Evolutionary conservation across 2,888 invertebrate genomes (phyloP).

Genomic region (Ectemnius lituratus): DNA sequence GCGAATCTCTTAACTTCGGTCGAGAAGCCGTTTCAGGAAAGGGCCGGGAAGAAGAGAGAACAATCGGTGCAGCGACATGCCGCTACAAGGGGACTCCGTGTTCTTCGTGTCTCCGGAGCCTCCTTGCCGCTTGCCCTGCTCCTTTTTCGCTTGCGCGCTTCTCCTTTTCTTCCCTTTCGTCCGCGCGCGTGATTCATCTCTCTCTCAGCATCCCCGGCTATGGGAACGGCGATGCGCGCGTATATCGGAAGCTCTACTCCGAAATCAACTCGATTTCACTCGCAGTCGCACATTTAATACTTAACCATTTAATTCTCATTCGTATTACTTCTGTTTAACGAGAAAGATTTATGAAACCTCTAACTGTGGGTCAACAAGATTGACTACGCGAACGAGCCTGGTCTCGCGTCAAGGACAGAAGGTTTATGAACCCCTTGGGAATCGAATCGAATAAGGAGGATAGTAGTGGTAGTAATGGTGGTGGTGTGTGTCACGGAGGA

Average conservation of each 20-base stretch:
- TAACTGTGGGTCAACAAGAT: neutral
- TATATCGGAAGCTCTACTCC: slow-evolving; percentile 13
- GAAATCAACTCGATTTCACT: neutral
- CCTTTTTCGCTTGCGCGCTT: slow-evolving; percentile 23
- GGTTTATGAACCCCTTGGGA: slow-evolving; percentile 62
- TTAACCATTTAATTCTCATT: no score
- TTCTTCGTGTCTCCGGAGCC: slow-evolving; percentile 53
- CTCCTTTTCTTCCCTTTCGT: slow-evolving; percentile 18
- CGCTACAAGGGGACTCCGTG: slow-evolving; percentile 60
- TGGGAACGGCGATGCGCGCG: slow-evolving; percentile 45
- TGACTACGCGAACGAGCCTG: neutral
- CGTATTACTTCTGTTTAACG: neutral
- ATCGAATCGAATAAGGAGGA: slow-evolving; percentile 57
- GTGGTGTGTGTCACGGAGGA: slow-evolving; percentile 60
- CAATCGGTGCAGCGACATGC: slow-evolving; percentile 64
- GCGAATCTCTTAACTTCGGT: slow-evolving; percentile 66
- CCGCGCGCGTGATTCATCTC: slow-evolving; percentile 50
- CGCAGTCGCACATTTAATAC: no score
- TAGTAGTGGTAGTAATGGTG: neutral
- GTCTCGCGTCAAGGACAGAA: slow-evolving; percentile 52
- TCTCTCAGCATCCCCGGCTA: slow-evolving; percentile 38
- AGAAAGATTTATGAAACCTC: slow-evolving; percentile 3
- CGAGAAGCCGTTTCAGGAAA: slow-evolving; percentile 52
- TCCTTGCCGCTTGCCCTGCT: slow-evolving; percentile 29
- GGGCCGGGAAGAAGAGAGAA: slow-evolving; percentile 51